Conservation (phyloP, 2,888 invertebrate species). For the Euzetes globulus region DNA sequence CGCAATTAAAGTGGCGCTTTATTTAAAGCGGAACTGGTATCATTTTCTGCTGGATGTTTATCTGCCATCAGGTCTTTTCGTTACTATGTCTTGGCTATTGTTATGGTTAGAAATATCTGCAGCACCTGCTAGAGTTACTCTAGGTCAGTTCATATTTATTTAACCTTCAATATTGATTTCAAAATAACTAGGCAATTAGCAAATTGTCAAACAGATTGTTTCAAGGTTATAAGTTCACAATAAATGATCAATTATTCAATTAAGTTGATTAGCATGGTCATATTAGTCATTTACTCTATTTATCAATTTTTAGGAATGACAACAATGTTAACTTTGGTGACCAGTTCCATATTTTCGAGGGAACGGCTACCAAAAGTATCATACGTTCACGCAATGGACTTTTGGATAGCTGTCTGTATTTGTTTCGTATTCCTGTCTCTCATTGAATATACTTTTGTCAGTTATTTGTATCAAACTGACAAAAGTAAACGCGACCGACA, state of each 20-base stretch:
- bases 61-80: conserved; percentile 40
- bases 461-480: conserved; percentile 2
- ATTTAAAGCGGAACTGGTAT: conserved; percentile 40
- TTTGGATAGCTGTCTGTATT: conserved; percentile 42
- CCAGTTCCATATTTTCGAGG: conserved; percentile 40
- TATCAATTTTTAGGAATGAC: conserved; percentile 39
- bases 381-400: conserved; percentile 41
- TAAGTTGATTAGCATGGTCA: no score
- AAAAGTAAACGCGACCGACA: background rate
- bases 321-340: conserved; percentile 41
- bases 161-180: no score
- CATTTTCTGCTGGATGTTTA: conserved; percentile 41
- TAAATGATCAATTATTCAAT: background rate
- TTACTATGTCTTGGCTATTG: conserved; percentile 41
- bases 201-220: no score
- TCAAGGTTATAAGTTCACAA: background rate
- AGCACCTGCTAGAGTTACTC: conserved; percentile 41
- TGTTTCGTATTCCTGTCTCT: conserved; percentile 36
- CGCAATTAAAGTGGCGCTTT: conserved; percentile 37
- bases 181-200: no score
- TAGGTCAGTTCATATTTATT: no score
- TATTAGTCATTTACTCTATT: no score
- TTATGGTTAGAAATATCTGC: conserved; percentile 42
- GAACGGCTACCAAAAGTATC: conserved; percentile 42
- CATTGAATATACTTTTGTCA: conserved; percentile 28